These are phyloP conservation scores for Crambe crambe DNA, from an alignment of 37 sponge, comb jelly and placozoan genomes.

Conservation along the genomic window DNA sequence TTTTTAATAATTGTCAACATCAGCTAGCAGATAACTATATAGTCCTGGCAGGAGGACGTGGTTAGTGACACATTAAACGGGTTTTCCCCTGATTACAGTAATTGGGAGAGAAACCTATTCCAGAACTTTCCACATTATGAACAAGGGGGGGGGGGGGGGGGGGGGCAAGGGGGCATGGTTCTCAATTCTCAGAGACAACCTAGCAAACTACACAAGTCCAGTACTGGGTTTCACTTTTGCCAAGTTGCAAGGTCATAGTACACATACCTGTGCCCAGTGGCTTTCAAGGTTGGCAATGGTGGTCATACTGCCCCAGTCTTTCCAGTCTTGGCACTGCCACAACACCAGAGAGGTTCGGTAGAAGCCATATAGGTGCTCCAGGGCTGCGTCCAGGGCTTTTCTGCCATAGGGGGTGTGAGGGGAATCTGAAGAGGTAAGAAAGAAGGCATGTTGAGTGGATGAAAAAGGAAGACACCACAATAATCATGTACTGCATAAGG, in stretches of 20 bases:
- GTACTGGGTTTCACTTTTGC: neutral
- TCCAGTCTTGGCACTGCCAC: constrained; percentile 45
- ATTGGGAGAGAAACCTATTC: too few relatives aligned
- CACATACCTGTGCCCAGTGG: constrained; percentile 73
- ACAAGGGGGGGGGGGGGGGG: too few relatives aligned
- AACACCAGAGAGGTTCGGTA: constrained; percentile 46
- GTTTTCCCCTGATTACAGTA: too few relatives aligned
- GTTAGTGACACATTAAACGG: too few relatives aligned
- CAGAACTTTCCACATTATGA: too few relatives aligned
- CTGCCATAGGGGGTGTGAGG: constrained; percentile 25
- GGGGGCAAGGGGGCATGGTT: too few relatives aligned
- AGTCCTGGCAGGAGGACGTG: too few relatives aligned
- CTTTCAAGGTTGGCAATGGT: constrained; percentile 20
- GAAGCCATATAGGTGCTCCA: constrained; percentile 49
- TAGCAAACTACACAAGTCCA: neutral
- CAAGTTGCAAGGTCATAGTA: neutral
- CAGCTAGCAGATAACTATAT: too few relatives aligned
- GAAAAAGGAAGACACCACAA: neutral
- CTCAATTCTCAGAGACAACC: neutral
- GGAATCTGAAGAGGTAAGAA: constrained; percentile 2
- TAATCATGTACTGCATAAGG: too few relatives aligned
- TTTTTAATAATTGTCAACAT: too few relatives aligned
- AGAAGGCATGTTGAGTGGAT: neutral
- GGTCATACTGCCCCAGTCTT: constrained; percentile 66
- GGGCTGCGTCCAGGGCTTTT: constrained; percentile 45